These are phyloP conservation scores for Phenganax subtilis DNA, from an alignment of 92 coral and sea anemone species.

Conservation along the genomic window DNA sequence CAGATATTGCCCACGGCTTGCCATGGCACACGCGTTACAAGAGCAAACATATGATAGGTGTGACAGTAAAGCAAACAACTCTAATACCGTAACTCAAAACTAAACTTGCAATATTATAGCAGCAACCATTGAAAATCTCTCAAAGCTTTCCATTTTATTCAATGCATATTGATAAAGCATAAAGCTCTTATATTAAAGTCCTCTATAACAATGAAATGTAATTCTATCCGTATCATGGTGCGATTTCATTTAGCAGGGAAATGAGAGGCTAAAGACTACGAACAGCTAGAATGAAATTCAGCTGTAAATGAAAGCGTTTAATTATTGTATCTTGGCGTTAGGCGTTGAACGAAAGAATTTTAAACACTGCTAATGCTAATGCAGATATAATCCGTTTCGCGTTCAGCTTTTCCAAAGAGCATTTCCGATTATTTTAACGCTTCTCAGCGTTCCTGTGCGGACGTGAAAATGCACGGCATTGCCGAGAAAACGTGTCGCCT, in stretches of 20 bases:
- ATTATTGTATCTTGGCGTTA: neutral
- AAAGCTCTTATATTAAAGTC: too few species aligned
- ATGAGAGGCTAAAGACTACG: too few species aligned
- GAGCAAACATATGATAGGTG: neutral
- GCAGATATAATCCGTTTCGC: neutral
- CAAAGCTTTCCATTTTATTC: slow-evolving; percentile 4
- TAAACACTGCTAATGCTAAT: neutral
- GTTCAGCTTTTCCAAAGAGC: neutral
- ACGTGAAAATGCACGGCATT: too few species aligned
- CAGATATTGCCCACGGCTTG: neutral
- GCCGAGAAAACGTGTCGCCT: too few species aligned
- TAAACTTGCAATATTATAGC: neutral
- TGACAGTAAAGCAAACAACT: neutral
- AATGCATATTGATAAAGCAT: neutral
- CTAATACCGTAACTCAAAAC: neutral
- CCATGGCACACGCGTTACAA: neutral
- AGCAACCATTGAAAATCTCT: neutral
- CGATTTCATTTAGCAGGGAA: too few species aligned
- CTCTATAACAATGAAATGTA: too few species aligned
- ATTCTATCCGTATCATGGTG: too few species aligned
- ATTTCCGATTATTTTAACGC: neutral
- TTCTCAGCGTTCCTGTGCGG: neutral
- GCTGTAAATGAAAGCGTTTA: neutral
- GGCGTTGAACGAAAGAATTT: neutral
- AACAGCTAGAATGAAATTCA: neutral